Evolutionary conservation across 2,113 vertebrate species (phyloP).

Genomic region (Oncorhynchus mykiss): DNA sequence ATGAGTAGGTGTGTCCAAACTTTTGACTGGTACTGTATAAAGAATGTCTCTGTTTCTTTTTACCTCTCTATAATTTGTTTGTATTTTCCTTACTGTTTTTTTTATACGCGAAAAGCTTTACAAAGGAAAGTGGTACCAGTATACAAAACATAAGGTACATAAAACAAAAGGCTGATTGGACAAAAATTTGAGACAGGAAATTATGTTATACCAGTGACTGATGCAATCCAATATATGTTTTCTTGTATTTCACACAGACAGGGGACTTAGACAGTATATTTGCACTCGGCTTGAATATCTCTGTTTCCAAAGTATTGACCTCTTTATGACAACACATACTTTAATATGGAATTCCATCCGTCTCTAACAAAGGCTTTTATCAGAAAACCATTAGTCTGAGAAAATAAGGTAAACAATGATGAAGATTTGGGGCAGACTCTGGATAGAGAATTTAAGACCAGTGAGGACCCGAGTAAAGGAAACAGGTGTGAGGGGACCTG

Average conservation of each 20-base stretch:
- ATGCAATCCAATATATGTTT: constrained; percentile 25
- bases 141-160: background rate
- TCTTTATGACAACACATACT: background rate
- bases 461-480: background rate
- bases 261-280: constrained; percentile 14
- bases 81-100: background rate
- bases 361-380: constrained; percentile 41
- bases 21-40: constrained; percentile 37
- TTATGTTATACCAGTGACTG: constrained; percentile 12
- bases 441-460: constrained; percentile 50
- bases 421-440: too few species aligned
- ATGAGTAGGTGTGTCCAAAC: too few species aligned
- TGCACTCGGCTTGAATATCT: constrained; percentile 26
- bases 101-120: constrained; percentile 33
- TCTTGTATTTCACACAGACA: constrained; percentile 6
- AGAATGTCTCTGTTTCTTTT: constrained; percentile 54
- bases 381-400: constrained; percentile 46
- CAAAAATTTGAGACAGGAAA: constrained; percentile 22
- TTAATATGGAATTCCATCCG: constrained; percentile 7
- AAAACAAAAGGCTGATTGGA: background rate
- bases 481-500: constrained; percentile 29
- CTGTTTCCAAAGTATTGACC: background rate
- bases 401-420: constrained; percentile 55
- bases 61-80: constrained; percentile 22
- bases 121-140: constrained; percentile 17